A percentile compares a stretch with the other conserved stretches of the same genome.
These are phyloP conservation scores for Tinamus guttatus DNA, from an alignment of 2,113 vertebrate species.

Conservation along the genomic window DNA sequence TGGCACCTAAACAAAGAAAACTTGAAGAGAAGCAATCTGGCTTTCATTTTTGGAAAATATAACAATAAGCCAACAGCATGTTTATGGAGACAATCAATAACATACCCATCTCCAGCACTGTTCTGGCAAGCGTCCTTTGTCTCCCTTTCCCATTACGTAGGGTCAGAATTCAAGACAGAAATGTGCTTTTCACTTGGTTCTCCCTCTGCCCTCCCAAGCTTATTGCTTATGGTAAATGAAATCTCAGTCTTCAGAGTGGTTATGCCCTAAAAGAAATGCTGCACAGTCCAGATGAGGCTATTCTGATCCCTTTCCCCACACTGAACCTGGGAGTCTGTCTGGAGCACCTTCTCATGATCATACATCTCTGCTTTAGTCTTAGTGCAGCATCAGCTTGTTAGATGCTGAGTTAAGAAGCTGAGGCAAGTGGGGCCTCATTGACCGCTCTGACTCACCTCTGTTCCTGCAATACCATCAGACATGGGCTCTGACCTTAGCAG, in stretches of 20 bases:
- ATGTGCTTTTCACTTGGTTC: neutral
- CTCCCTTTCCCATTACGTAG: neutral
- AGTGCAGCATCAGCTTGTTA: neutral
- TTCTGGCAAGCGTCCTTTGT: slow-evolving; percentile 13
- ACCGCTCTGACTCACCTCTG: neutral
- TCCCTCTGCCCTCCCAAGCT: neutral
- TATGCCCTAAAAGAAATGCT: neutral
- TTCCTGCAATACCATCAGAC: neutral
- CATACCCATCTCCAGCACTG: neutral
- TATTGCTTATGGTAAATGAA: neutral
- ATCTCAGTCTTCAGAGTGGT: neutral
- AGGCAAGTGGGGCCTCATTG: neutral
- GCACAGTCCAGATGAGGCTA: fast-evolving
- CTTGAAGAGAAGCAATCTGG: slow-evolving; percentile 17
- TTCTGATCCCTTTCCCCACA: neutral
- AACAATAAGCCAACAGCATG: neutral
- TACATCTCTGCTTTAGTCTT: neutral
- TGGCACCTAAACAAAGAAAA: slow-evolving; percentile 41
- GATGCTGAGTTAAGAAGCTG: neutral
- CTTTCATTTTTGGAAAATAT: slow-evolving; percentile 29
- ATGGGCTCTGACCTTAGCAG: neutral
- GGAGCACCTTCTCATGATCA: neutral
- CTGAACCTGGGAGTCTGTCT: neutral
- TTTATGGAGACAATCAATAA: slow-evolving; percentile 30
- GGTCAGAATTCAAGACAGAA: slow-evolving; percentile 11